phyloP scores from a whole-genome alignment of 2,888 invertebrate genomes.

The Nesidiocoris tenuis region DNA sequence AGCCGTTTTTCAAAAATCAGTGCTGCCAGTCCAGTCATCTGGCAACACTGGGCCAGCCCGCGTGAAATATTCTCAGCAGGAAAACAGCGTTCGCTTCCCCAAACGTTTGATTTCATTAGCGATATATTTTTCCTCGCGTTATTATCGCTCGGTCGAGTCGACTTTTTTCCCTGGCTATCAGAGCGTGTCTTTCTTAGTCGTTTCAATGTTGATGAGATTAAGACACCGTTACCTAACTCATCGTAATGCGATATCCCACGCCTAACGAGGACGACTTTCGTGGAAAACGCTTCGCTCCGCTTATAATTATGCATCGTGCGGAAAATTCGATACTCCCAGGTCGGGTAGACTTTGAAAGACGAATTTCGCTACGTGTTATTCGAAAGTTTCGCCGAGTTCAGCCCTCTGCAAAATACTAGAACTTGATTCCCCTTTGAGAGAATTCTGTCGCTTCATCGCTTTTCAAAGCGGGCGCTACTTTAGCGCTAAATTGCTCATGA shows the following conservation, averaged over 20 bases:
- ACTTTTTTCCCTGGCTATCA: not conserved
- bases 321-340: not conserved
- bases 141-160: not conserved
- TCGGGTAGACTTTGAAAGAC: not conserved
- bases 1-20: too few species aligned
- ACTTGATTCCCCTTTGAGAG: too few species aligned
- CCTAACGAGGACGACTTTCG: not conserved
- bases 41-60: too few species aligned
- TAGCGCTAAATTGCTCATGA: too few species aligned
- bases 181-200: not conserved
- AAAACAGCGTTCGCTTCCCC: too few species aligned
- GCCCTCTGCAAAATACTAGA: too few species aligned
- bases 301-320: not conserved
- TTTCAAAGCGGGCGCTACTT: too few species aligned
- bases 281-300: not conserved
- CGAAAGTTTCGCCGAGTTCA: not conserved
- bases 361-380: not conserved
- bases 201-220: not conserved
- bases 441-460: too few species aligned
- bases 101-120: not conserved
- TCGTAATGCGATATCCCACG: not conserved
- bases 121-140: not conserved
- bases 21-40: too few species aligned
- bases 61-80: too few species aligned
- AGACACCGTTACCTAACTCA: not conserved